Evolutionary conservation across 2,113 vertebrate species (phyloP), one percentile per base, ranked within the genome.

Genomic region (Empidonax alnorum): DNA sequence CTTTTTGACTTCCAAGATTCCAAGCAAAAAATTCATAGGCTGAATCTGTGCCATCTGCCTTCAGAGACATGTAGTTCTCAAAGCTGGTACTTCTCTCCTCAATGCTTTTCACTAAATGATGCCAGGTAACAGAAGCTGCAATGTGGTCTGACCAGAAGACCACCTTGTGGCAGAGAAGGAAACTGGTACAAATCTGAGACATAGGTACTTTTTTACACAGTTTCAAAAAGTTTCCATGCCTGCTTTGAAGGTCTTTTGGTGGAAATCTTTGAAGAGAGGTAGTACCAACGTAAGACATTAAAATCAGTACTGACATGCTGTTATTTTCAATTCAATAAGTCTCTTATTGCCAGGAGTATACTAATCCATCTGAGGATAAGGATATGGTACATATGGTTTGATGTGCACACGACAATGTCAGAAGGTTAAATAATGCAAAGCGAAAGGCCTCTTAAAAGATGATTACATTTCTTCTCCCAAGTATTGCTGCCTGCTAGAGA

Each of bases 311-410:
- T 82, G 35, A 7, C 14, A 42, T 21, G 80, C 5, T 50, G 22
- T 80, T 80, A 55, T 66, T 94, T 94, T 89, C 62, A 81, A 8
- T 62, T 14, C 59, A 91, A 11, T 15, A 56, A 91, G 11, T 75
- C 8, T 88, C 7, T 12, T 69, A 46, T 84, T 89, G 9, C 31
- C 68, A 73, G 21, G 50, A 89, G 49, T 49, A 16, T 11, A 14
- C 22, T 71, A 33, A 86, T 62, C 16, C 49, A 56, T 42, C 33
- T 79, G 28, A 78, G 35, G 24, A 72, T n/a, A 41, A 56, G 12
- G 47, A 52, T 65, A 18, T 24, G 28, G 19, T 46, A n/a, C 7
- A 47, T 44, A 6, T 30, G 74, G 37, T 62, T 39, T 28, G 7
- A 21, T 14, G 13, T 58, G 35, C 50, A 41, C 3, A 28, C 49